phyloP scores from a whole-genome alignment of 2,888 invertebrate species.

The Choreutis nemorana region DNA sequence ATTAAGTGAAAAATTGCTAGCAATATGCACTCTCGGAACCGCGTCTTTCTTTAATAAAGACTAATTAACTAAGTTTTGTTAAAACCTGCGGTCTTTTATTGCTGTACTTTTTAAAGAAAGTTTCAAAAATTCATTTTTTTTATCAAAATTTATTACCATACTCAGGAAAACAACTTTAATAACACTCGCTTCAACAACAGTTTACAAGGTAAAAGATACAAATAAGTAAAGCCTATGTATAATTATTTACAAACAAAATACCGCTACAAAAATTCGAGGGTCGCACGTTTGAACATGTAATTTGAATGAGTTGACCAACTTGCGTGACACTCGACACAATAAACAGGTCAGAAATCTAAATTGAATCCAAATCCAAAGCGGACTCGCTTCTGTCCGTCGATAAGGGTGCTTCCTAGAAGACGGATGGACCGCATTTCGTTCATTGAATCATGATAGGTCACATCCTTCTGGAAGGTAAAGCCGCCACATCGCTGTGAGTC shows the following conservation, averaged over 20 bases:
- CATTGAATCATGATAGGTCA: conserved; percentile 37
- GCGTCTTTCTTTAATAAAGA: no score
- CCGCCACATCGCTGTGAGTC: conserved; percentile 52
- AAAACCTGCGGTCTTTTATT: no score
- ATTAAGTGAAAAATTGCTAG: no score
- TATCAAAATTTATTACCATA: conserved; percentile 36
- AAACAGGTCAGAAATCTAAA: conserved; percentile 38
- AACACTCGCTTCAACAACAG: no score
- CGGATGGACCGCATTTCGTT: conserved; percentile 40
- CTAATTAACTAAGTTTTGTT: no score
- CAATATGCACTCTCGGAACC: no score
- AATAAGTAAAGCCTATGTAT: conserved; percentile 61
- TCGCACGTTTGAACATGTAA: conserved; percentile 9
- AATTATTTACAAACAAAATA: conserved; percentile 62
- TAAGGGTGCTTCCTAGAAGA: conserved; percentile 39
- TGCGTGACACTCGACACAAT: conserved; percentile 4
- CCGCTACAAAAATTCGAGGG: conserved; percentile 35
- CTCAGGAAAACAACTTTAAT: conserved; percentile 22
- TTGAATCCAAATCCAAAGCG: conserved; percentile 50
- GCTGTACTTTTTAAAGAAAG: no score
- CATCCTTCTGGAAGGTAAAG: conserved; percentile 45
- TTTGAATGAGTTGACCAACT: conserved; percentile 3
- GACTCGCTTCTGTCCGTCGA: conserved; percentile 43
- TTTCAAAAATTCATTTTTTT: no score
- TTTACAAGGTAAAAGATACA: conserved; percentile 44